A percentile compares a stretch with the other conserved stretches of the same genome.
Evolutionary conservation across 2,888 invertebrate species (phyloP).

Genomic region (Nomada fabriciana): DNA sequence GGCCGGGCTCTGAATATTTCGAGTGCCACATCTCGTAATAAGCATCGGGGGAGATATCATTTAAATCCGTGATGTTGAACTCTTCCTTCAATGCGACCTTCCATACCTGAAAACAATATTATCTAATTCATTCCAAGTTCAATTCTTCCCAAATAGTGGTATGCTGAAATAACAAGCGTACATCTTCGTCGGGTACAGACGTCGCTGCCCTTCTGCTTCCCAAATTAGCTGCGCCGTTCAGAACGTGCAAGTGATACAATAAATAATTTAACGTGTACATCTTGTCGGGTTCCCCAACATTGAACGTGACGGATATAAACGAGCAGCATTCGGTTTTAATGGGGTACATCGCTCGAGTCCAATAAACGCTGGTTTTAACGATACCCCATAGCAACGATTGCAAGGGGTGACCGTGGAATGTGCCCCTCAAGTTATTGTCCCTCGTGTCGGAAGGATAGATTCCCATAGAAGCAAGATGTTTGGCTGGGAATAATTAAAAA

Average conservation of each 20-base stretch:
- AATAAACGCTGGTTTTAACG: slow-evolving; percentile 84
- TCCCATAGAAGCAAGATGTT: slow-evolving; percentile 85
- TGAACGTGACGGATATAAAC: slow-evolving; percentile 85
- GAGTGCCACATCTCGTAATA: slow-evolving; percentile 85
- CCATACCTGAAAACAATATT: slow-evolving; percentile 83
- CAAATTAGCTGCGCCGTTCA: slow-evolving; percentile 80
- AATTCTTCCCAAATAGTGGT: background rate
- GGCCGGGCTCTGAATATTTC: slow-evolving; percentile 79
- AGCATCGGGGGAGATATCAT: slow-evolving; percentile 83
- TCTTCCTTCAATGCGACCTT: slow-evolving; percentile 84
- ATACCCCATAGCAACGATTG: slow-evolving; percentile 80
- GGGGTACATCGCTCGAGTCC: slow-evolving; percentile 85
- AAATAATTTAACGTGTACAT: slow-evolving; percentile 86
- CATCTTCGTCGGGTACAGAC: slow-evolving; percentile 83
- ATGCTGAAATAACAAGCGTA: slow-evolving; percentile 62
- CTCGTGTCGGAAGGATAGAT: slow-evolving; percentile 85
- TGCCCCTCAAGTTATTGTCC: slow-evolving; percentile 84
- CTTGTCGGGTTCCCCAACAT: slow-evolving; percentile 85
- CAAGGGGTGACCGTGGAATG: slow-evolving; percentile 85
- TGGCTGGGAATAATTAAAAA: slow-evolving; percentile 81
- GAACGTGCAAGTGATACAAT: slow-evolving; percentile 85
- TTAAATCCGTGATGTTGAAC: slow-evolving; percentile 78
- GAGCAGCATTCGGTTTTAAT: slow-evolving; percentile 85
- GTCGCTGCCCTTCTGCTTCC: slow-evolving; percentile 83
- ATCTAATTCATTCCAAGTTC: background rate